Base-by-base conservation (phyloP, 2,888 invertebrate species). In the Meganola albula region DNA sequence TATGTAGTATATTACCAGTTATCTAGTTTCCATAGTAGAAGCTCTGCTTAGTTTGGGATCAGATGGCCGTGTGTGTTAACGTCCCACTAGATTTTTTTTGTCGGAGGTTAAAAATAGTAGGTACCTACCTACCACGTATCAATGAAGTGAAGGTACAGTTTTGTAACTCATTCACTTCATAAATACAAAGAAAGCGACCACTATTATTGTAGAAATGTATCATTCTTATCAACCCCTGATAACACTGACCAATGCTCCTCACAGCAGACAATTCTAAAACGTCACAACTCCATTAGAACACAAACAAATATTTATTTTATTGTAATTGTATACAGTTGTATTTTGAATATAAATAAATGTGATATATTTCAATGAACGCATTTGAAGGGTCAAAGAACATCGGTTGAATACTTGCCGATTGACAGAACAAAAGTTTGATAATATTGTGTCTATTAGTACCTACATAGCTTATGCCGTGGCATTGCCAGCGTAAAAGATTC, bases 371-470 rank as follows among this genome's bases (percentile, higher is more conserved):
- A 45, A 42, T 54, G 45, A 50, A 54, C 51, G 44, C 48, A 34
- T 37, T 41, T 34, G 39, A 55, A 65, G 70, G 83, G 83, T 84
- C 83, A 84, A 82, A 82, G 82, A 76, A 78, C 83, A 78, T 53
- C 55, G 66, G 51, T 71, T 76, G 80, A 79, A 78, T 74, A 77
- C 56, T 53, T 58, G 57, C 48, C 55, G 55, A 63, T 64, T 58
- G 63, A 68, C 69, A 71, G 64, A 64, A 63, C 43, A 47, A 59
- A 59, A 57, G 58, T 58, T 62, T 47, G 40, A 53, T 44, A 31
- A 45, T 48, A 49, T 42, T 39, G 34, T 54, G 30, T 44, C 40
- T 43, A 44, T 29, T 29, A 22, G 24, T 13, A 8, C 34, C 9
- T 14, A 23, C 37, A n/a, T n/a, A n/a, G n/a, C n/a, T n/a, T n/a